Percentiles rank a stretch among this genome's conserved stretches.
These are phyloP conservation scores for Ichneumoninae sp. DNA, from an alignment of 2,888 invertebrate genomes.

Conservation along the genomic window DNA sequence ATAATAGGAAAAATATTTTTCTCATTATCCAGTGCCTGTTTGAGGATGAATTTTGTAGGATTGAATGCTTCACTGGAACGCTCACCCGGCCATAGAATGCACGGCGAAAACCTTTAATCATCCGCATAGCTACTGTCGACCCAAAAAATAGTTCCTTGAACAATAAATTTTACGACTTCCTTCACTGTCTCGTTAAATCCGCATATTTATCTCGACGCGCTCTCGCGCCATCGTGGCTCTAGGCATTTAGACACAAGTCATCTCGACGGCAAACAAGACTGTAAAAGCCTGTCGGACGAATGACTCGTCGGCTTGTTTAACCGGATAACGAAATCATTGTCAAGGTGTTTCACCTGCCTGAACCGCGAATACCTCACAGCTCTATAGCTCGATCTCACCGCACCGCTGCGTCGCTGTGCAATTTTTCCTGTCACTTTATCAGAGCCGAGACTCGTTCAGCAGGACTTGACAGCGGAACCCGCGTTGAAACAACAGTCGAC, in stretches of 20 bases:
- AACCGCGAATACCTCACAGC: neutral
- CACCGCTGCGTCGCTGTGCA: neutral
- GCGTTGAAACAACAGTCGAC: neutral
- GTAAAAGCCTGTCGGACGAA: neutral
- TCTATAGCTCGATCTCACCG: slow-evolving; percentile 18
- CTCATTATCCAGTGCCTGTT: neutral
- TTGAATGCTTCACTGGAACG: neutral
- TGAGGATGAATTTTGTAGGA: neutral
- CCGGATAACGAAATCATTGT: slow-evolving; percentile 60
- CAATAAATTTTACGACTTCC: neutral
- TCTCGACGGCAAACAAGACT: neutral
- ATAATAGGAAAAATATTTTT: neutral
- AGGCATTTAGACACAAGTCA: slow-evolving; percentile 2
- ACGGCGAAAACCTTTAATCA: neutral
- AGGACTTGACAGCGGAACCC: neutral
- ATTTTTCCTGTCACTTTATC: slow-evolving; percentile 31
- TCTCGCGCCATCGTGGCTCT: slow-evolving; percentile 17
- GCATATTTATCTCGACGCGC: neutral
- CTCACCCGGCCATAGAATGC: neutral
- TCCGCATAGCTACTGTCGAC: neutral
- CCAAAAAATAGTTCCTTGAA: neutral
- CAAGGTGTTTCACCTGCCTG: slow-evolving; percentile 44
- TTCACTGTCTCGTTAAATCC: neutral
- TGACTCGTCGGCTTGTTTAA: slow-evolving; percentile 55
- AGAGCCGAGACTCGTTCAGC: slow-evolving; percentile 20